Evolutionary conservation across 2,888 invertebrate genomes (phyloP).

Genomic region (Tetrapedia diversipes): DNA sequence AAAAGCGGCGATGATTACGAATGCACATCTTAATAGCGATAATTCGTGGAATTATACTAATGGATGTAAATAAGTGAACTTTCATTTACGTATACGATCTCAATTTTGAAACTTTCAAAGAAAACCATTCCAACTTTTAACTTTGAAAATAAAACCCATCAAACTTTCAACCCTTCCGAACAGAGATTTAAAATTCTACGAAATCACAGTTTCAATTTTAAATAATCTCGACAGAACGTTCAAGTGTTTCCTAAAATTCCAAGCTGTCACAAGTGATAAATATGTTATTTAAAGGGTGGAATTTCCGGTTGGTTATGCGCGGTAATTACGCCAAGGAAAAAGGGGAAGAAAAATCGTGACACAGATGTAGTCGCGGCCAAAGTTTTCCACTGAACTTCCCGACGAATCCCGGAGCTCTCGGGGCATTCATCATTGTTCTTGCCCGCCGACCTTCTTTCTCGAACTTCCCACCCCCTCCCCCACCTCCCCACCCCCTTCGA

Average conservation of each 20-base stretch:
- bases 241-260: too few relatives aligned
- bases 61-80: too few relatives aligned
- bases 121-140: too few relatives aligned
- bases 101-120: too few relatives aligned
- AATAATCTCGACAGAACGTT: too few relatives aligned
- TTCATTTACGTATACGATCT: too few relatives aligned
- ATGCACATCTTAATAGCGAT: constrained; percentile 17
- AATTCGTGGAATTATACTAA: too few relatives aligned
- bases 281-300: background rate
- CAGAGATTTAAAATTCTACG: too few relatives aligned
- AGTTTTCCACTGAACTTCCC: constrained; percentile 56
- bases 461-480: constrained; percentile 17
- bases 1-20: background rate
- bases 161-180: too few relatives aligned
- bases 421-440: constrained; percentile 67
- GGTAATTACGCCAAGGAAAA: constrained; percentile 50
- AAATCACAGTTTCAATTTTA: too few relatives aligned
- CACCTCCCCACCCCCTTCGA: constrained; percentile 39
- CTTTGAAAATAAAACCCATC: too few relatives aligned
- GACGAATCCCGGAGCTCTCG: constrained; percentile 50
- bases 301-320: constrained; percentile 8
- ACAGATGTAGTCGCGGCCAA: constrained; percentile 29
- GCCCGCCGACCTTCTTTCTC: constrained; percentile 39
- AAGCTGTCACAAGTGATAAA: background rate
- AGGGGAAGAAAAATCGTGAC: constrained; percentile 19